These are phyloP conservation scores for Siniperca scherzeri DNA, from an alignment of 2,797 vertebrate species.

Conservation along the genomic window DNA sequence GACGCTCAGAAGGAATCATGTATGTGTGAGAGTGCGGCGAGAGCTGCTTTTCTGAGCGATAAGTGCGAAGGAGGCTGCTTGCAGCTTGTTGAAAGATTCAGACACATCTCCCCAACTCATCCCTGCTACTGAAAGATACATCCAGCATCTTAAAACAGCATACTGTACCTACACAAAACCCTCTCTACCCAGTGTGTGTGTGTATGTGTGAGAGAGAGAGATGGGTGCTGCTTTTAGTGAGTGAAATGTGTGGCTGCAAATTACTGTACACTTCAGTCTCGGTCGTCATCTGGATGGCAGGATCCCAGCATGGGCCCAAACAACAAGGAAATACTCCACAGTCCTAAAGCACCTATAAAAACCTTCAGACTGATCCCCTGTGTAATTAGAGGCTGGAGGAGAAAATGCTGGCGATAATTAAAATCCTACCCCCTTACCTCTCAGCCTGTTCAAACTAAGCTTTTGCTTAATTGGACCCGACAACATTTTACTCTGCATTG, in stretches of 20 bases:
- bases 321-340: slow-evolving; percentile 79
- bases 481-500: slow-evolving; percentile 43
- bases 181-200: not conserved
- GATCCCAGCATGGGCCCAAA: slow-evolving; percentile 77
- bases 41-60: slow-evolving; percentile 60
- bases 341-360: slow-evolving; percentile 80
- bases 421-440: slow-evolving; percentile 55
- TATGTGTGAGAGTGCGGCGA: slow-evolving; percentile 37
- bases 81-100: slow-evolving; percentile 53
- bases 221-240: slow-evolving; percentile 39
- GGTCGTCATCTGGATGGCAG: slow-evolving; percentile 79
- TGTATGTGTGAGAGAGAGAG: slow-evolving; percentile 2
- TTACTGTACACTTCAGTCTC: slow-evolving; percentile 60
- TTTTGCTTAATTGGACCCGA: slow-evolving; percentile 60
- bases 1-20: slow-evolving; percentile 37
- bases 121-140: slow-evolving; percentile 60
- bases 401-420: slow-evolving; percentile 78
- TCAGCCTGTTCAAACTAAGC: slow-evolving; percentile 51
- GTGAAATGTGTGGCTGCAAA: slow-evolving; percentile 65
- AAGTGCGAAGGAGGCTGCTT: slow-evolving; percentile 62
- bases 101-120: slow-evolving; percentile 36
- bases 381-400: slow-evolving; percentile 75
- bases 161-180: slow-evolving; percentile 33
- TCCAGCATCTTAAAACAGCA: slow-evolving; percentile 42
- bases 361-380: slow-evolving; percentile 71